Base-by-base conservation (phyloP, 2,113 vertebrate genomes). In the Brevimyrus niger region DNA sequence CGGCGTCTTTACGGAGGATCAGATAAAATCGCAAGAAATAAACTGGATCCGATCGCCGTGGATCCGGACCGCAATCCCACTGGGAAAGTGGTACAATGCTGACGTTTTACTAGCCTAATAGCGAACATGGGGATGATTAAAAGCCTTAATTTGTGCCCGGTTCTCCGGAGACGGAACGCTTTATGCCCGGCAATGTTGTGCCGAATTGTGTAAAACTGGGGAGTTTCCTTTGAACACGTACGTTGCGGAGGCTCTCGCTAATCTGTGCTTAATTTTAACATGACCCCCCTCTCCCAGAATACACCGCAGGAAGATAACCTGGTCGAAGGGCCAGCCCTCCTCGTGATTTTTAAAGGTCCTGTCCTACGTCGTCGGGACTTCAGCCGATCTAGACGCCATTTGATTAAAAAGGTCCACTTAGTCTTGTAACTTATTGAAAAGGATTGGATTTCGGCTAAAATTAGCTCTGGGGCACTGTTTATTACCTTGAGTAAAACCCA, bases 391-490 rank as follows among this genome's bases (percentile, higher is more conserved):
- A 95, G 95, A 96, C 95, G 89, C 93, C 93, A 94, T 96, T 94
- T 95, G 95, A 95, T 96, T 96, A 96, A 96, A 94, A 94, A 93
- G 31, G 93, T 95, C 96, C 94, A 95, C 90, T 92, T 93, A 94
- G 95, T 93, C 94, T 94, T 92, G 90, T 94, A 94, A 94, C 93
- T 95, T 94, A 94, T 93, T 91, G 90, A n/a, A 76, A 90, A 87
- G 94, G 93, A 94, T 96, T 94, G 92, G 89, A 94, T 96, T 96
- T 95, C 96, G 91, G 92, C 96, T 96, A 96, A 95, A 96, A 96
- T 96, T 96, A 96, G 95, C 95, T 94, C 95, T 96, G 95, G 95
- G 94, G 93, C 95, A 93, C 94, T 95, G 96, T 96, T 96, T 96
- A 96, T 96, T 95, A 94, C 95, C 94, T 92, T 94, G 94, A 95